A percentile compares a stretch with the other conserved stretches of the same genome.
phyloP scores from a whole-genome alignment of 2,797 vertebrate species.

The Ctenopoma kingsleyae region DNA sequence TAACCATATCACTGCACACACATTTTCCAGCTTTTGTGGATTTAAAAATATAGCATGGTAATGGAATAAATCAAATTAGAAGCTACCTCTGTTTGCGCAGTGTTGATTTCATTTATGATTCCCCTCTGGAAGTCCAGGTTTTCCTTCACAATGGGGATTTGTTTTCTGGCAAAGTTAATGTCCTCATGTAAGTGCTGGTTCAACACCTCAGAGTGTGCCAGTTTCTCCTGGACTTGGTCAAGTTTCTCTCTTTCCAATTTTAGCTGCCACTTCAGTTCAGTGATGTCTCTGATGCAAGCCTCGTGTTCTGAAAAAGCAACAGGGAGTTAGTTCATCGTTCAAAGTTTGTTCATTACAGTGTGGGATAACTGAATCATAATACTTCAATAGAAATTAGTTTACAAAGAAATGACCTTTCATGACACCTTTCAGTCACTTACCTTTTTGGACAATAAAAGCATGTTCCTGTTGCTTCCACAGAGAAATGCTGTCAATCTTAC shows the following conservation, averaged over 20 bases:
- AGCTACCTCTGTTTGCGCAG: conserved; percentile 63
- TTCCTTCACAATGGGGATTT: conserved; percentile 80
- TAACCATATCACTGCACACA: background rate
- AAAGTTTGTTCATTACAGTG: conserved; percentile 14
- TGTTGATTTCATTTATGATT: conserved; percentile 49
- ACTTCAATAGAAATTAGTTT: conserved; percentile 18
- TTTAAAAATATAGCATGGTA: conserved; percentile 1
- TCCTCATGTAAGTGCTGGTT: conserved; percentile 78
- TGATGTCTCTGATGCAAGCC: conserved; percentile 70
- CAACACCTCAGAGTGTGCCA: conserved; percentile 58
- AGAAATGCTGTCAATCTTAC: conserved; percentile 82
- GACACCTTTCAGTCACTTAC: conserved; percentile 63
- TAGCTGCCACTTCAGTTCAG: conserved; percentile 80
- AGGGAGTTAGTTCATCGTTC: background rate
- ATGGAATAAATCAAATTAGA: conserved; percentile 4
- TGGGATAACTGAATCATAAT: background rate
- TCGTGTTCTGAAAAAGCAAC: conserved; percentile 69
- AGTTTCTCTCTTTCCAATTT: conserved; percentile 67
- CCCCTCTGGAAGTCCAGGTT: conserved; percentile 55
- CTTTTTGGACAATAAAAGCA: conserved; percentile 84
- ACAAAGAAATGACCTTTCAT: background rate
- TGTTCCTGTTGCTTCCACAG: conserved; percentile 87
- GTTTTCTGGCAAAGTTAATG: conserved; percentile 78
- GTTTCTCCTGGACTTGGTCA: conserved; percentile 60
- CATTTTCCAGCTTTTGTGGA: background rate